phyloP scores from a whole-genome alignment of 2,113 vertebrate species.

The Scalopus aquaticus region DNA sequence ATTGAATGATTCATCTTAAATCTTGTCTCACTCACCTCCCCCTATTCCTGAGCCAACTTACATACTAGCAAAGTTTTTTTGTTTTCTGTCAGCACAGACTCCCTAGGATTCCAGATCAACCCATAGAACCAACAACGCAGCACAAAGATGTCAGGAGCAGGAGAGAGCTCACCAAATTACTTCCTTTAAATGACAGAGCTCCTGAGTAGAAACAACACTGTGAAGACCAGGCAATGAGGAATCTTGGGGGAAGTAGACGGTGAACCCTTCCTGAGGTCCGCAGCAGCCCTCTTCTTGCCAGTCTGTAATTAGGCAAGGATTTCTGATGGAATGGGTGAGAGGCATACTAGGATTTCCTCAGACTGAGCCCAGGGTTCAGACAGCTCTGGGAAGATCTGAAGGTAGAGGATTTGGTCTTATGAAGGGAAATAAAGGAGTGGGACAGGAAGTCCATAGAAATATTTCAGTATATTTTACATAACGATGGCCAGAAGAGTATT shows the following conservation, averaged over 20 bases:
- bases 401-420: background rate
- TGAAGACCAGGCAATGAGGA: background rate
- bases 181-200: background rate
- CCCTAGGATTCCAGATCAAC: background rate
- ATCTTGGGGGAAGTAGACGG: background rate
- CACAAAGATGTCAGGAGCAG: background rate
- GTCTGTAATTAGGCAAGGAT: background rate
- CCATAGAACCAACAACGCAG: background rate
- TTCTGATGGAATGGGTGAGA: background rate
- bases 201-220: background rate
- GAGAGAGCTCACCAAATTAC: background rate
- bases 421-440: background rate
- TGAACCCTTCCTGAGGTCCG: background rate
- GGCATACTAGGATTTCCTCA: background rate
- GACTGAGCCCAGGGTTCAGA: background rate
- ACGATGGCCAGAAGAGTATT: background rate
- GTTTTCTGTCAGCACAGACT: background rate
- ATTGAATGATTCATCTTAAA: background rate
- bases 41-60: background rate
- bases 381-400: background rate
- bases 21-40: background rate
- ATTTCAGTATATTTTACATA: background rate
- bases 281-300: background rate
- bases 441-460: background rate
- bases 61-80: background rate